Conservation (phyloP, 2,888 invertebrate genomes). For the Calliscelio sp. region DNA sequence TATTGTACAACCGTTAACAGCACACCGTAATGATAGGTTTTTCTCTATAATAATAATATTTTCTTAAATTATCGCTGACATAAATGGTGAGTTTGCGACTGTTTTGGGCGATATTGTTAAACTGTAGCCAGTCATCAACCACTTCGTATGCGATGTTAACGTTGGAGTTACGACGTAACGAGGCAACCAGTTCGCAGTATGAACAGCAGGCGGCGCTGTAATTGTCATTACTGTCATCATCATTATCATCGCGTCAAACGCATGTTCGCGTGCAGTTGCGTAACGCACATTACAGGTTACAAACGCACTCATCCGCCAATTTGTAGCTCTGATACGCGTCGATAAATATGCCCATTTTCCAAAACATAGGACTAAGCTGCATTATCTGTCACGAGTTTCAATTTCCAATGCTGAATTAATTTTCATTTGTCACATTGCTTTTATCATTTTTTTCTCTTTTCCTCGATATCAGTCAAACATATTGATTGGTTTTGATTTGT, state of each 20-base stretch:
- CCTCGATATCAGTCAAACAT: background rate
- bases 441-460: background rate
- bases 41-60: too few species aligned
- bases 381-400: conserved; percentile 43
- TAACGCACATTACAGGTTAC: conserved; percentile 68
- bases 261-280: conserved; percentile 67
- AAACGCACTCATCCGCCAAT: conserved; percentile 63
- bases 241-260: conserved; percentile 72
- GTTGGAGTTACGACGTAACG: conserved; percentile 44
- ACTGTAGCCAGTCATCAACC: conserved; percentile 35
- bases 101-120: conserved; percentile 50
- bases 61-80: too few species aligned
- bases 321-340: conserved; percentile 56
- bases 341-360: conserved; percentile 48
- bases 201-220: conserved; percentile 63
- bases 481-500: conserved; percentile 19
- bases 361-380: conserved; percentile 34
- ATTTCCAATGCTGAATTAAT: conserved; percentile 34
- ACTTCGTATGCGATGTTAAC: conserved; percentile 47
- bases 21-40: too few species aligned
- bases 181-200: conserved; percentile 55
- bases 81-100: background rate
- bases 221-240: conserved; percentile 71
- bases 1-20: too few species aligned
- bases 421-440: background rate